phyloP scores from a whole-genome alignment of 37 sponge, comb jelly and placozoan species.

The Axinella damicornis region DNA sequence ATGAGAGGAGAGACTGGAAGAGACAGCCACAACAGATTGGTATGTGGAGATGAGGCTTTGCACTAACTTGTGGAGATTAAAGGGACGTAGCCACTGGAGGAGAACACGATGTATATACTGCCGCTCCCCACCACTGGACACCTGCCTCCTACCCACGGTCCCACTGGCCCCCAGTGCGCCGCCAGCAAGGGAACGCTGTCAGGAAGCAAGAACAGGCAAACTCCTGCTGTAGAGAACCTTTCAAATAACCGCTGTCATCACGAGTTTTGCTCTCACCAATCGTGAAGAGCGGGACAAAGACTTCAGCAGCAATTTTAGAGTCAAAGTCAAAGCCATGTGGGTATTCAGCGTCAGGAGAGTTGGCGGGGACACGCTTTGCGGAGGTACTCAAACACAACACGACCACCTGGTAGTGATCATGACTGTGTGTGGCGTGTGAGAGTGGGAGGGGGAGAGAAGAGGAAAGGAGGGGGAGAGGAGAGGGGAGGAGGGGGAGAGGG shows the following conservation, averaged over 20 bases:
- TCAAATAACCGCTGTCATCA: neutral
- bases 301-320: slow-evolving; percentile 6
- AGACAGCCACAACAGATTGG: no score
- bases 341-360: slow-evolving; percentile 14
- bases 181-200: slow-evolving; percentile 26
- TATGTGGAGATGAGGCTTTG: no score
- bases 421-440: neutral
- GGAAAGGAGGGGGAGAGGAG: neutral
- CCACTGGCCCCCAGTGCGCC: neutral
- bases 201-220: slow-evolving; percentile 15
- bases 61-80: neutral
- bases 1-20: no score
- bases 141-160: neutral
- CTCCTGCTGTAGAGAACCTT: neutral
- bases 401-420: neutral
- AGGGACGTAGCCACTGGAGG: slow-evolving; percentile 23
- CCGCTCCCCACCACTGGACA: neutral
- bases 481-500: no score
- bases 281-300: neutral
- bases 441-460: neutral
- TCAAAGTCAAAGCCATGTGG: neutral
- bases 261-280: slow-evolving; percentile 3
- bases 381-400: neutral
- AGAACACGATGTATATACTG: slow-evolving; percentile 41
- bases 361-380: neutral